Evolutionary conservation across 2,113 vertebrate genomes (phyloP).

Genomic region (Antidorcas marsupialis): DNA sequence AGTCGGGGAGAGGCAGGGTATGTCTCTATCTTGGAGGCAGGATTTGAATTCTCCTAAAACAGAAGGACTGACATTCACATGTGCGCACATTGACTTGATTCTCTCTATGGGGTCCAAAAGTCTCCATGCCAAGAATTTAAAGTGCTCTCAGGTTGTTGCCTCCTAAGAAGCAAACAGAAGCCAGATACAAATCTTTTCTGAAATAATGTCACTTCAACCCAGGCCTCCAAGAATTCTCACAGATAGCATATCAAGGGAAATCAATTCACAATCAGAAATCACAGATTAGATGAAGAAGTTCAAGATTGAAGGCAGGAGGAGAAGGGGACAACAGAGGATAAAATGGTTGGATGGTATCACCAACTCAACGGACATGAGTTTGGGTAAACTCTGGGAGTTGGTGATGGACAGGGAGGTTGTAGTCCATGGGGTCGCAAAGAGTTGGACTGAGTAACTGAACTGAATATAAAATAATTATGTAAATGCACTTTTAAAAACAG

Average conservation of each 20-base stretch:
- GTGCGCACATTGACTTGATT: neutral
- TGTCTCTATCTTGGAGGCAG: neutral
- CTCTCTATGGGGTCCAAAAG: neutral
- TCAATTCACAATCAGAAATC: neutral
- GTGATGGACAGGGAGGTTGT: neutral
- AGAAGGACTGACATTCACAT: neutral
- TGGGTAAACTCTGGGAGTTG: neutral
- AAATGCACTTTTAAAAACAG: neutral
- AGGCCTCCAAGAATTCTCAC: neutral
- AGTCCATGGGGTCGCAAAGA: neutral
- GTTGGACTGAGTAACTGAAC: neutral
- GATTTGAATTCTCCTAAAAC: neutral
- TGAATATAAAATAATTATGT: neutral
- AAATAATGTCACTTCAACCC: neutral
- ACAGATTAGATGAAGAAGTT: neutral
- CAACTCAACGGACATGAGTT: neutral
- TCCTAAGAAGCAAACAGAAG: neutral
- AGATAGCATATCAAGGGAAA: neutral
- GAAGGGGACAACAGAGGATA: neutral
- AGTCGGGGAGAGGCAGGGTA: accelerated
- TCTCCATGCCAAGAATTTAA: neutral
- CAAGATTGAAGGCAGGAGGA: neutral
- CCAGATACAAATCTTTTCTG: neutral
- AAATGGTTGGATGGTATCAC: neutral
- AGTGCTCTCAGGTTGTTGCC: neutral